Conservation (phyloP, 1,140 invertebrate genomes). For the Brachionus angularis region DNA sequence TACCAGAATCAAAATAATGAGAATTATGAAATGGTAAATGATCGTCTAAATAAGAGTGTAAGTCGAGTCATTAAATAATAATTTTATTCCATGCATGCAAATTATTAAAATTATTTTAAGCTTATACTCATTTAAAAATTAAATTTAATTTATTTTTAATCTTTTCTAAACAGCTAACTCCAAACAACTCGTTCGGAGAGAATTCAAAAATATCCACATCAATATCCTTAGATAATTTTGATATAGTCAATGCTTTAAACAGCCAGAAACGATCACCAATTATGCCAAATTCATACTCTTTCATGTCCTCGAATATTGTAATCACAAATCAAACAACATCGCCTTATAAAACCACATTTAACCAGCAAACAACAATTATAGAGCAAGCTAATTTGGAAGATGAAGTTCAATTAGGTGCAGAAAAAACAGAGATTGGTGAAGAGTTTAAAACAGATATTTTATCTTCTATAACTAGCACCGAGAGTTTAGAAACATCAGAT, state of each 20-base stretch:
- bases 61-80: neutral
- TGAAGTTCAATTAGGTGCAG: too few species aligned
- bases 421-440: neutral
- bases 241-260: neutral
- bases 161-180: constrained; percentile 3
- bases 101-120: too few species aligned
- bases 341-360: neutral
- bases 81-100: too few species aligned
- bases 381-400: constrained; percentile 27
- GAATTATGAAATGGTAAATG: too few species aligned
- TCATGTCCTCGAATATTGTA: constrained; percentile 2
- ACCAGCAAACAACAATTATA: neutral
- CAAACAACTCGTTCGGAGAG: constrained; percentile 21
- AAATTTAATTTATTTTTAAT: neutral
- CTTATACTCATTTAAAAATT: too few species aligned
- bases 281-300: neutral
- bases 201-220: constrained; percentile 9
- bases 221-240: constrained; percentile 22
- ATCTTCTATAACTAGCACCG: constrained; percentile 7
- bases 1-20: constrained; percentile 14
- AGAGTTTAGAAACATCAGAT: constrained; percentile 8
- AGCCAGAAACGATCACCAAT: neutral
- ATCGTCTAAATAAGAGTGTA: constrained; percentile 31
- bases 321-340: neutral
- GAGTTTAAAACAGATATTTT: neutral